Evolutionary conservation across 2,113 vertebrate genomes (phyloP).

Genomic region (Solea senegalensis): DNA sequence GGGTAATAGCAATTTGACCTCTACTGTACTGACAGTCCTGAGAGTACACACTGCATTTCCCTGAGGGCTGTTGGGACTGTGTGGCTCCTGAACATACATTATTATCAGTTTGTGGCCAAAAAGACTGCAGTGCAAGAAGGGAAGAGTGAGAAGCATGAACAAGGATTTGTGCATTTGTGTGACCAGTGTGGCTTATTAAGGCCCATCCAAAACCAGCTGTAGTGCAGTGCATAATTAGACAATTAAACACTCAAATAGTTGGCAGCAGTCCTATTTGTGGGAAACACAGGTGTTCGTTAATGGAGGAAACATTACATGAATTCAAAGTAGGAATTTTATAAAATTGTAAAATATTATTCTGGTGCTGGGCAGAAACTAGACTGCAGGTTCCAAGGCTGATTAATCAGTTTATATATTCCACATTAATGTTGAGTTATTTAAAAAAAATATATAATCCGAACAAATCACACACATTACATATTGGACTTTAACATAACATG

Average conservation of each 20-base stretch:
- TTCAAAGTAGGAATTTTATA: not conserved
- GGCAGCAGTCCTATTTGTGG: not conserved
- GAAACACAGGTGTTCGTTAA: not conserved
- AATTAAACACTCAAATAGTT: conserved; percentile 17
- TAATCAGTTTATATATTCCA: not conserved
- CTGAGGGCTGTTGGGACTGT: not conserved
- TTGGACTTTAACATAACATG: too few relatives aligned
- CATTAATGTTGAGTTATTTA: not conserved
- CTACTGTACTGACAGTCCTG: conserved; percentile 3
- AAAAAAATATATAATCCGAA: not conserved
- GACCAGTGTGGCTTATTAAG: conserved; percentile 14
- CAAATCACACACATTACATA: too few relatives aligned
- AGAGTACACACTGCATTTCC: not conserved
- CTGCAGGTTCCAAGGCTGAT: not conserved
- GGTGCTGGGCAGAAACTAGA: not conserved
- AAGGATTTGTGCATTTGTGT: not conserved
- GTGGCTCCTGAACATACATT: not conserved
- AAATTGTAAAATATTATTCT: too few relatives aligned
- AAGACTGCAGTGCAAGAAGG: conserved; percentile 5
- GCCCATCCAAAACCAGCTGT: not conserved
- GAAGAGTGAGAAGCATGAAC: conserved; percentile 2
- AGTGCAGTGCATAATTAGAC: conserved; percentile 19
- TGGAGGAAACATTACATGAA: conserved; percentile 9
- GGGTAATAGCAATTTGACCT: conserved; percentile 23
- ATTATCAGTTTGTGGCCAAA: not conserved